Conservation (phyloP, 1,140 invertebrate genomes). For the Melitaea cinxia region DNA sequence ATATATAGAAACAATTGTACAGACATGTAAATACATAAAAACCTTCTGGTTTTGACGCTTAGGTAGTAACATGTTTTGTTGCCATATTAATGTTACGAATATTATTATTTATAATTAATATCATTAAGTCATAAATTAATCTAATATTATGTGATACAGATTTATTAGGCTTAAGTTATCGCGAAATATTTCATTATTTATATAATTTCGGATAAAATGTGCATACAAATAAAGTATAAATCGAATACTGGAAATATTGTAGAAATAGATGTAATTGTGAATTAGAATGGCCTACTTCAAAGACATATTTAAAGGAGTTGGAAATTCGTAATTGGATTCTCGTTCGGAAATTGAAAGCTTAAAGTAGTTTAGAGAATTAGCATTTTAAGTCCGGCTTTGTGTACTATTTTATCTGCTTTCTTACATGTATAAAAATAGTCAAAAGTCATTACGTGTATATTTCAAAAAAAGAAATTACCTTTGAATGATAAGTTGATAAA, state of each 20-base stretch:
- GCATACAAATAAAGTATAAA: constrained; percentile 10
- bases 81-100: constrained; percentile 78
- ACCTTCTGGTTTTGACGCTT: constrained; percentile 76
- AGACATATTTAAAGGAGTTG: neutral
- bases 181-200: constrained; percentile 48
- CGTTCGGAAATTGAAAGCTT: neutral
- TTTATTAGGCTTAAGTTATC: constrained; percentile 57
- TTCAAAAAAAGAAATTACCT: neutral
- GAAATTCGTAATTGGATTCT: neutral
- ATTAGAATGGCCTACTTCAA: constrained; percentile 1
- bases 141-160: constrained; percentile 75
- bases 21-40: constrained; percentile 74
- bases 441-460: constrained; percentile 13
- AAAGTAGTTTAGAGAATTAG: neutral
- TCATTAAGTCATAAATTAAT: constrained; percentile 76
- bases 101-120: constrained; percentile 78
- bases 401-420: constrained; percentile 12
- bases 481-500: no score
- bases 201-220: constrained; percentile 16
- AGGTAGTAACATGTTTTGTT: constrained; percentile 78
- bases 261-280: neutral
- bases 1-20: constrained; percentile 61
- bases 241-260: constrained; percentile 22
- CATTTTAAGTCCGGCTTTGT: neutral
- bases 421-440: constrained; percentile 9